These are phyloP conservation scores for Phocides pigmalion DNA, from an alignment of 1,140 invertebrate species.

Conservation along the genomic window DNA sequence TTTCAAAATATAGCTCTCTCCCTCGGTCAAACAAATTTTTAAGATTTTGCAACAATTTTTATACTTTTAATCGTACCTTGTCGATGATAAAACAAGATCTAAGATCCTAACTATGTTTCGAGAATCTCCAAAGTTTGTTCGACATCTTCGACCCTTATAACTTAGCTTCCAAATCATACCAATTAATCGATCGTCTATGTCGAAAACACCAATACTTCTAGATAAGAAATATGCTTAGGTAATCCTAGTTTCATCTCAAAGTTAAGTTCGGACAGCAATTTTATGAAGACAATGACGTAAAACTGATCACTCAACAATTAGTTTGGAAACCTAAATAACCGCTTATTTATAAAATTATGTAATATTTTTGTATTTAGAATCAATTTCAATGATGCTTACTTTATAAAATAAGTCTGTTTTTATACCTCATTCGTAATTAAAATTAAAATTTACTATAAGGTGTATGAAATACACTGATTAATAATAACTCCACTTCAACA, in stretches of 20 bases:
- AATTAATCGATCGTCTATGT: neutral
- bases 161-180: neutral
- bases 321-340: too few relatives aligned
- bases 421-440: too few relatives aligned
- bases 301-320: too few relatives aligned
- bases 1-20: too few relatives aligned
- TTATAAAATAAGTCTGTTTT: too few relatives aligned
- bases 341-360: too few relatives aligned
- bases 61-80: neutral
- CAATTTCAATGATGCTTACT: too few relatives aligned
- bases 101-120: neutral
- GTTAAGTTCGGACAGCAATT: neutral
- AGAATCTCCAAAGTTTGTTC: neutral
- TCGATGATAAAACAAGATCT: neutral
- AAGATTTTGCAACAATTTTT: too few relatives aligned
- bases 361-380: too few relatives aligned
- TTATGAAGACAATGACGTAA: neutral
- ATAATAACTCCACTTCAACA: neutral
- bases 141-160: neutral
- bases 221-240: neutral
- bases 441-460: too few relatives aligned
- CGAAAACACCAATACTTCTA: neutral
- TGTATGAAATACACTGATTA: neutral
- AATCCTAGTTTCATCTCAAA: neutral
- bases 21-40: too few relatives aligned